Percentiles rank a stretch among this genome's conserved stretches.
phyloP scores from a whole-genome alignment of 2,113 vertebrate species.

The Erinaceus europaeus region DNA sequence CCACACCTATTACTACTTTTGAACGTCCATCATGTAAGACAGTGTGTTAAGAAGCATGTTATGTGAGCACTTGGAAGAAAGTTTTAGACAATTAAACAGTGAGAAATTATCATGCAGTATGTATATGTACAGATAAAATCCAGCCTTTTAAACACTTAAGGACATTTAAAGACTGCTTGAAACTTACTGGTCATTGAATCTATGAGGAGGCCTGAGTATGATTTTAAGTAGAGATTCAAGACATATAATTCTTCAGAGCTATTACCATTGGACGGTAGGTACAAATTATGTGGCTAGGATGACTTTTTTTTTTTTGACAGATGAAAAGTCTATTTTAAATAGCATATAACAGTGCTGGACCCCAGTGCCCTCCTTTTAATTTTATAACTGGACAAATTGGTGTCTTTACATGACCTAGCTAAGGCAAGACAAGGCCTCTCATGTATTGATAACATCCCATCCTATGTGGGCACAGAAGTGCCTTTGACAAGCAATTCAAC shows the following conservation, averaged over 20 bases:
- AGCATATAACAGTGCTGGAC: constrained; percentile 42
- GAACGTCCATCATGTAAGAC: not conserved
- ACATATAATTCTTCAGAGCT: constrained; percentile 51
- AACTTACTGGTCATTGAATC: constrained; percentile 54
- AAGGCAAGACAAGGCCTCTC: not conserved
- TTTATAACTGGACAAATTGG: constrained; percentile 47
- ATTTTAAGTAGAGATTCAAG: constrained; percentile 57
- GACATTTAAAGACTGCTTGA: constrained; percentile 52
- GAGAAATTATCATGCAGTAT: constrained; percentile 42
- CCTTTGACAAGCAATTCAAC: constrained; percentile 43
- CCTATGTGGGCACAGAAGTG: not conserved
- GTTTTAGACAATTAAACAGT: not conserved
- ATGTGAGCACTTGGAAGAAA: not conserved
- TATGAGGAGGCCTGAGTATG: constrained; percentile 59
- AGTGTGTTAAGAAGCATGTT: not conserved
- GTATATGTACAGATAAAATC: constrained; percentile 28
- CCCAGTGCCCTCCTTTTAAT: constrained; percentile 37
- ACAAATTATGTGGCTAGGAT: constrained; percentile 54
- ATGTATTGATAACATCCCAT: constrained; percentile 7
- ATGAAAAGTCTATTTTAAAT: constrained; percentile 62
- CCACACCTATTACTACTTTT: too few species aligned
- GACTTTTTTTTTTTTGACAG: constrained; percentile 39
- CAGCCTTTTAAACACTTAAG: constrained; percentile 22
- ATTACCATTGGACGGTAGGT: constrained; percentile 32
- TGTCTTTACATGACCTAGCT: constrained; percentile 19